These are phyloP conservation scores for Pan paniscus DNA, from an alignment of 2,113 vertebrate genomes.

Conservation along the genomic window DNA sequence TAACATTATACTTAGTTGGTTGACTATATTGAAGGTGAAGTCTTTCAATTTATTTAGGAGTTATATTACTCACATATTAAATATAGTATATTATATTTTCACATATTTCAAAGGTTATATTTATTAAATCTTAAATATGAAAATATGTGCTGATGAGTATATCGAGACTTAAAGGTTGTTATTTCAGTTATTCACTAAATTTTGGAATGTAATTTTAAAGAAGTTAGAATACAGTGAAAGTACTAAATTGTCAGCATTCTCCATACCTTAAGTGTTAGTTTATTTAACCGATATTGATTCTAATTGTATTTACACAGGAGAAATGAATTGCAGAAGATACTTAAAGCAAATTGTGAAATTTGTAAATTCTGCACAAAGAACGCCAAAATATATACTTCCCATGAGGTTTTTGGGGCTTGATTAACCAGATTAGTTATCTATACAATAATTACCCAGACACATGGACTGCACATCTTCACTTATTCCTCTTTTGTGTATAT, in stretches of 20 bases:
- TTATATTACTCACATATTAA: not conserved
- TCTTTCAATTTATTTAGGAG: not conserved
- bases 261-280: not conserved
- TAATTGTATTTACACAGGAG: not conserved
- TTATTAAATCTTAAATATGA: slow-evolving; percentile 28
- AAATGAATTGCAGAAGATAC: not conserved
- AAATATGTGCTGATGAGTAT: not conserved
- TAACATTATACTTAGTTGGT: not conserved
- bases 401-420: not conserved
- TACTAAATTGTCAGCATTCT: not conserved
- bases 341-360: not conserved
- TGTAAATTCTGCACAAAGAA: not conserved
- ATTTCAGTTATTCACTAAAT: not conserved
- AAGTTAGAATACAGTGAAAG: not conserved
- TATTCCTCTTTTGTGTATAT: not conserved
- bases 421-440: not conserved
- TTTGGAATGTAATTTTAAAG: not conserved
- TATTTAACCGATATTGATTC: not conserved
- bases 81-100: not conserved
- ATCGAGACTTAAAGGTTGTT: not conserved
- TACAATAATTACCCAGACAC: not conserved
- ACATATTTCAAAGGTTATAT: not conserved
- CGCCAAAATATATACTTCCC: not conserved
- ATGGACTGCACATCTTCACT: not conserved
- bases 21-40: not conserved